Percentiles rank a stretch among this genome's conserved stretches.
phyloP scores from a whole-genome alignment of 2,888 invertebrate genomes.

The Habrosyne pyritoides region DNA sequence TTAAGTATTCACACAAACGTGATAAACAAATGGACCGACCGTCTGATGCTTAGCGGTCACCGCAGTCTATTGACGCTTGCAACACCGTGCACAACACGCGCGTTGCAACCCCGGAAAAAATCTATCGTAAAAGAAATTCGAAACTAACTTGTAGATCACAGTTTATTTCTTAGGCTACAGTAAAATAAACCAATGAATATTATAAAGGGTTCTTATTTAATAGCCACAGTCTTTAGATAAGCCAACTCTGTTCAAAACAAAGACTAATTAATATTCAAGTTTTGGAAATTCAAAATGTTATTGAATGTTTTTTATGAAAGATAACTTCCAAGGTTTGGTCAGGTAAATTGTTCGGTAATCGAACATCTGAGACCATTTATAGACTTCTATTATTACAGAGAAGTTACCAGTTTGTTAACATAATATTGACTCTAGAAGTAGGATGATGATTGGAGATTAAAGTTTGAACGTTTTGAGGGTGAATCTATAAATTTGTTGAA shows the following conservation, averaged over 20 bases:
- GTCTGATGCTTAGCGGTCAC: no score
- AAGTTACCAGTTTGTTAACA: constrained; percentile 9
- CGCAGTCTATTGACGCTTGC: no score
- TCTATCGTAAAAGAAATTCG: no score
- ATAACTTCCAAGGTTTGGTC: constrained; percentile 20
- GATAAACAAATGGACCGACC: no score
- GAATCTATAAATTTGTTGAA: background rate
- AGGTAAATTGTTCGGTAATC: constrained; percentile 26
- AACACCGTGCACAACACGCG: no score
- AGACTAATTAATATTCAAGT: background rate
- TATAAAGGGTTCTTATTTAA: no score
- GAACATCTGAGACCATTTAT: constrained; percentile 25
- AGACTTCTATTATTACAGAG: background rate
- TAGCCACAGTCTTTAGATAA: background rate
- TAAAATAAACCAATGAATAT: no score
- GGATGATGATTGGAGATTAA: background rate
- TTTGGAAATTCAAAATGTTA: background rate
- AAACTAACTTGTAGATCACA: no score
- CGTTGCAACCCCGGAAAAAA: no score
- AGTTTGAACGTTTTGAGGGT: background rate
- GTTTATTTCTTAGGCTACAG: no score
- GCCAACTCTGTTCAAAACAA: background rate
- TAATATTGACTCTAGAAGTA: background rate
- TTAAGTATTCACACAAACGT: no score
- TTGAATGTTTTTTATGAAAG: background rate